These are phyloP conservation scores for Polylopha cassiicola DNA, from an alignment of 2,888 invertebrate genomes.

Conservation along the genomic window DNA sequence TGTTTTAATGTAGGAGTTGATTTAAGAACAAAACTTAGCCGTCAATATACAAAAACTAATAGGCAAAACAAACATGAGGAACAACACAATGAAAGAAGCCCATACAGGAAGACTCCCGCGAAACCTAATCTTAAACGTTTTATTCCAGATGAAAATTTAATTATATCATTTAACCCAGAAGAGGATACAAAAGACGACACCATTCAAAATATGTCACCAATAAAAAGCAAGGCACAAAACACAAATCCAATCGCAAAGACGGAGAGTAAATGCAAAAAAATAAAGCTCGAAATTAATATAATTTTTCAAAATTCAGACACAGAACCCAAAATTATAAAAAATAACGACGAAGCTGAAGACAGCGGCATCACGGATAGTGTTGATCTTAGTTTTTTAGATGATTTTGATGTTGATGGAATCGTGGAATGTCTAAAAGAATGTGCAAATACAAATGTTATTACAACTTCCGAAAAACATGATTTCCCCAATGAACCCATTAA, in stretches of 20 bases:
- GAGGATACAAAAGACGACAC: slow-evolving; percentile 6
- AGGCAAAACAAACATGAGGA: slow-evolving; percentile 12
- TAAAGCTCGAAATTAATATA: slow-evolving; percentile 47
- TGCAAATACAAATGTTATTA: slow-evolving; percentile 20
- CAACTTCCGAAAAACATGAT: not conserved
- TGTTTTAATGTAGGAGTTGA: no score
- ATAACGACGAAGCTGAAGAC: slow-evolving; percentile 24
- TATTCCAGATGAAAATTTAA: slow-evolving; percentile 29
- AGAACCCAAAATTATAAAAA: slow-evolving; percentile 23
- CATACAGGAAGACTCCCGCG: slow-evolving; percentile 1
- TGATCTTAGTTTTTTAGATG: slow-evolving; percentile 57
- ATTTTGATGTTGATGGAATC: slow-evolving; percentile 58
- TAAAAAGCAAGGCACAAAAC: slow-evolving; percentile 21
- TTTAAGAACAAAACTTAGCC: slow-evolving; percentile 33
- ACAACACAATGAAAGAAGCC: not conserved
- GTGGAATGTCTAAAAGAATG: slow-evolving; percentile 42
- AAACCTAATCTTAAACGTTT: slow-evolving; percentile 7
- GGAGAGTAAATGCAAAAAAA: slow-evolving; percentile 29
- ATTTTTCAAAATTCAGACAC: slow-evolving; percentile 27
- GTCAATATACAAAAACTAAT: slow-evolving; percentile 19
- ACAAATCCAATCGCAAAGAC: slow-evolving; percentile 16
- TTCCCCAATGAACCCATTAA: not conserved
- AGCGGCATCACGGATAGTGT: slow-evolving; percentile 24
- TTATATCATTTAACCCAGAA: slow-evolving; percentile 30
- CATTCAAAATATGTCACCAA: slow-evolving; percentile 22